phyloP scores from a whole-genome alignment of 2,113 vertebrate species.

The Ctenodactylus gundi region DNA sequence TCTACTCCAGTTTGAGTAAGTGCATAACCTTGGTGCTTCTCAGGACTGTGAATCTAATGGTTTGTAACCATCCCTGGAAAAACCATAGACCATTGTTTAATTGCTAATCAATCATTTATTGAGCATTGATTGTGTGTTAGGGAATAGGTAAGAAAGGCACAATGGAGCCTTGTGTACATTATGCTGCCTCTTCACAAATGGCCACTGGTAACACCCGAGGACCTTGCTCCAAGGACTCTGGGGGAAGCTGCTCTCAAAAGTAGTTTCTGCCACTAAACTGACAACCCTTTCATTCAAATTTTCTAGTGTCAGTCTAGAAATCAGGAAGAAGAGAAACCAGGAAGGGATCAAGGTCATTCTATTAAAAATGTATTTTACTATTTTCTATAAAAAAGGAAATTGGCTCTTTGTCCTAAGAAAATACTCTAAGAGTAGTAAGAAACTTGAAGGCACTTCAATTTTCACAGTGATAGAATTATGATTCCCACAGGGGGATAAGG shows the following conservation, averaged over 20 bases:
- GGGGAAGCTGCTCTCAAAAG: not conserved
- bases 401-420: slow-evolving; percentile 54
- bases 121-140: not conserved
- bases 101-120: not conserved
- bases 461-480: slow-evolving; percentile 57
- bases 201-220: not conserved
- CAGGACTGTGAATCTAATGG: not conserved
- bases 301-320: slow-evolving; percentile 7
- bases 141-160: not conserved
- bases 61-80: not conserved
- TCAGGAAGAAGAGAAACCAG: slow-evolving; percentile 37
- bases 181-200: not conserved
- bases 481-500: not conserved
- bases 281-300: not conserved
- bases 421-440: slow-evolving; percentile 40
- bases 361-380: slow-evolving; percentile 34
- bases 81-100: not conserved
- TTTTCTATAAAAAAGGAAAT: slow-evolving; percentile 65
- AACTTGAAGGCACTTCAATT: slow-evolving; percentile 52
- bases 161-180: rapidly evolving
- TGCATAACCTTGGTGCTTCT: not conserved
- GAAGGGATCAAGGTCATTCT: slow-evolving; percentile 23
- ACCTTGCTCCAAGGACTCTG: not conserved
- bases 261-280: not conserved
- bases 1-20: not conserved